Base-by-base conservation (phyloP, 2,888 invertebrate genomes). In the Ochlodes sylvanus region DNA sequence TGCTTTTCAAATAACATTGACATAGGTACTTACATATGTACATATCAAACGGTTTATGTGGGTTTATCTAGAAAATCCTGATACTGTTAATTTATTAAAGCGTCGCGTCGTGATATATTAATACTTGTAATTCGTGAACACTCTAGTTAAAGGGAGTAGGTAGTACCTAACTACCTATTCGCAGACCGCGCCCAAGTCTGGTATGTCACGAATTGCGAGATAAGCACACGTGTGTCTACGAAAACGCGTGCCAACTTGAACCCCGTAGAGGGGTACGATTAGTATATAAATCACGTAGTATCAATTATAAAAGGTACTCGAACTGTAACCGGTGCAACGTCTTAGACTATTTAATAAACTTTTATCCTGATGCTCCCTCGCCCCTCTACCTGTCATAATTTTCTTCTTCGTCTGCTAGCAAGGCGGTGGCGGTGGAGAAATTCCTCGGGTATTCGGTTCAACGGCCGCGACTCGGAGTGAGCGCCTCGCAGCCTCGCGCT, bases 401-500 rank as follows among this genome's bases (percentile, higher is more conserved):
- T 87, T 87, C 88, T 83, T 87, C 83, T 86, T 85, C 85, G 84
- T 83, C 87, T 84, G 83, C 85, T 83, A 86, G 76, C 77, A 77
- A 75, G 83, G 84, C 82, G 81, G 83, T 82, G 84, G 80, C 82
- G 81, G 84, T 88, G 88, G 92, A 93, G 93, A 93, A 92, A 93
- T 93, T 92, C 92, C 92, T 92, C 82, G 80, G 85, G 90, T 89
- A 87, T 89, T 89, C 90, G 91, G 92, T 92, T 93, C 92, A 92
- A 92, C 85, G 92, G 90, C 92, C 92, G 91, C 89, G 81, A 85
- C 85, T 54, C 71, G 86, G 68, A 72, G 87, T 85, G 83, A 85
- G 80, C 85, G 82, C 78, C 76, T 76, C 79, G 80, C 52, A 52
- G 82, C 78, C 76, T 76, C 81, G 86, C 75, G 77, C 84, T 86